A percentile compares a stretch with the other conserved stretches of the same genome.
phyloP scores from a whole-genome alignment of 2,797 vertebrate genomes.

The Tadarida brasiliensis region DNA sequence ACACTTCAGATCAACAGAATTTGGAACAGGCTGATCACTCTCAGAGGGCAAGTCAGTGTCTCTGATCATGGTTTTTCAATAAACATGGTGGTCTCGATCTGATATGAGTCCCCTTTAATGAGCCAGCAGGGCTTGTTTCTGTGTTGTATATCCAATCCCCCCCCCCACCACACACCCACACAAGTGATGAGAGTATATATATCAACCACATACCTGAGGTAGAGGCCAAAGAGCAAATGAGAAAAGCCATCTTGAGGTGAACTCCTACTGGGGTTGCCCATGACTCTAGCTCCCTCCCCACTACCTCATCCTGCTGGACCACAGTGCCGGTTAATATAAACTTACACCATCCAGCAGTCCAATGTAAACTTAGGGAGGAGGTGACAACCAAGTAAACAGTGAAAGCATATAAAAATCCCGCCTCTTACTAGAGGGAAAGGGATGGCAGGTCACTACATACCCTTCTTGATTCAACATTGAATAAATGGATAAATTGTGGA shows the following conservation, averaged over 20 bases:
- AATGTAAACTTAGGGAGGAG: not conserved
- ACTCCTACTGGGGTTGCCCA: not conserved
- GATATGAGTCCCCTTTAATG: constrained; percentile 14
- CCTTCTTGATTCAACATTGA: constrained; percentile 44
- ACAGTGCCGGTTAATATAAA: not conserved
- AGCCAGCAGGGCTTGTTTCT: constrained; percentile 37
- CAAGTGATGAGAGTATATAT: not conserved
- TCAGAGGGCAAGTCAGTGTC: not conserved
- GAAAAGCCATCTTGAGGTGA: not conserved
- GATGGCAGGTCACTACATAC: not conserved
- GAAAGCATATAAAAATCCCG: not conserved
- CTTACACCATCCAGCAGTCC: not conserved
- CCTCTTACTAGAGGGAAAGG: not conserved
- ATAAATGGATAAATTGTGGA: not conserved
- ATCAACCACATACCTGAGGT: constrained; percentile 26
- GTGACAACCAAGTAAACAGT: constrained; percentile 19
- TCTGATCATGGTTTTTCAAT: constrained; percentile 33
- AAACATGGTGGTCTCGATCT: constrained; percentile 3
- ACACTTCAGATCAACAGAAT: constrained; percentile 32
- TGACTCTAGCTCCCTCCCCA: not conserved
- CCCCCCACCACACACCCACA: not conserved
- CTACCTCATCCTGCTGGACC: not conserved
- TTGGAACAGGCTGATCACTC: not conserved
- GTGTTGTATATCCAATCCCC: not conserved
- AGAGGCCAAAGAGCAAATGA: constrained; percentile 53